Percentiles rank a stretch among this genome's conserved stretches.
Conservation (phyloP, 35 echinoderm and acorn worm genomes). For the Chiridota heheva region DNA sequence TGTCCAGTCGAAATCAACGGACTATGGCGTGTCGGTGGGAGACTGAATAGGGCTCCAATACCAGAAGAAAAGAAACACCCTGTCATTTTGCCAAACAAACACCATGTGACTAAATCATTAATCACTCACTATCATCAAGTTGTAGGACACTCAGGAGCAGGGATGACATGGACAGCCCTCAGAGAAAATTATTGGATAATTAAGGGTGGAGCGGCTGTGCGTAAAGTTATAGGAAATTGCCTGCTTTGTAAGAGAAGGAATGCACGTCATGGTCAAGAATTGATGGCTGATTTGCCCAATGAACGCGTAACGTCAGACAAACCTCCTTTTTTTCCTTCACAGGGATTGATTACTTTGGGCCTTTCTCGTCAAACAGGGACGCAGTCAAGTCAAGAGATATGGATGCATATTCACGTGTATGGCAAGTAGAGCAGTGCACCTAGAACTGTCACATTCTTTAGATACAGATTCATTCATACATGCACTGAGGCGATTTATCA, state of each 20-base stretch:
- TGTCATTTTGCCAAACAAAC: constrained; percentile 26
- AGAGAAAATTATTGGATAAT: constrained; percentile 40
- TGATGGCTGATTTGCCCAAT: constrained; percentile 46
- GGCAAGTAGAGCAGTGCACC: constrained; percentile 45
- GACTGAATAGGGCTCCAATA: background rate
- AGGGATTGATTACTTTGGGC: constrained; percentile 47
- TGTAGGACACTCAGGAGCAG: constrained; percentile 21
- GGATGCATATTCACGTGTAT: constrained; percentile 76
- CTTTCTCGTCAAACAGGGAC: constrained; percentile 43
- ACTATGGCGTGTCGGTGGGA: constrained; percentile 12
- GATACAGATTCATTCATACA: constrained; percentile 71
- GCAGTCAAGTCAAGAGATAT: constrained; percentile 44
- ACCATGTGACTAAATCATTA: constrained; percentile 21
- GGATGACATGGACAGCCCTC: constrained; percentile 38
- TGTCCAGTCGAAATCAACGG: background rate
- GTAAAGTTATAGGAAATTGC: constrained; percentile 45
- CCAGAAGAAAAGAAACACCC: constrained; percentile 38
- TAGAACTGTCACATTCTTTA: constrained; percentile 31
- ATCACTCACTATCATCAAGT: constrained; percentile 12
- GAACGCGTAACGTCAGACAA: constrained; percentile 41
- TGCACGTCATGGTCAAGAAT: background rate
- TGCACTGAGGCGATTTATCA: constrained; percentile 59
- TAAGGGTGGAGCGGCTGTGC: constrained; percentile 33
- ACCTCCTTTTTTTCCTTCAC: constrained; percentile 36
- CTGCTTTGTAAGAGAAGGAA: constrained; percentile 20